Evolutionary conservation across 1,140 invertebrate genomes (phyloP).

Genomic region (Drosophila seguyi): DNA sequence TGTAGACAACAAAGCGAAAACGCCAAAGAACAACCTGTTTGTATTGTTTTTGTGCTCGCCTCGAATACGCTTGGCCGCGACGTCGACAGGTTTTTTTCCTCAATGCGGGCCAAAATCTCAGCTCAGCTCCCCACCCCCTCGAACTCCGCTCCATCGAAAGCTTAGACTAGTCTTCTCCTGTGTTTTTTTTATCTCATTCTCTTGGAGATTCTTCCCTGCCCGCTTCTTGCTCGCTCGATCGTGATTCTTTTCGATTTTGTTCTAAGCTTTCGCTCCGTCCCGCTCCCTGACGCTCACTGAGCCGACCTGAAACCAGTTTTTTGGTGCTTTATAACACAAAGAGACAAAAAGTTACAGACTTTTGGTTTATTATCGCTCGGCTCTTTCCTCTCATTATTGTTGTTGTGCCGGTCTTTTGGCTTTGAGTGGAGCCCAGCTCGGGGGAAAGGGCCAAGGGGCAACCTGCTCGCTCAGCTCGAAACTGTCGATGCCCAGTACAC

Average conservation of each 20-base stretch:
- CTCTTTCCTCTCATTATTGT: constrained; percentile 20
- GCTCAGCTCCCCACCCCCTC: constrained; percentile 26
- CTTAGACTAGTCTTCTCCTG: constrained; percentile 59
- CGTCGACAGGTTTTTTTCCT: constrained; percentile 73
- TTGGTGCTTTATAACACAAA: constrained; percentile 30
- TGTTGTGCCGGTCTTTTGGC: constrained; percentile 31
- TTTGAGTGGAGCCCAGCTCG: constrained; percentile 4
- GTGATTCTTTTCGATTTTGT: constrained; percentile 66
- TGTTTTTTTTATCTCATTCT: constrained; percentile 22
- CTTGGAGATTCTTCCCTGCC: constrained; percentile 18
- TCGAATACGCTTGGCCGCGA: constrained; percentile 20
- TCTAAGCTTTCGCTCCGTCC: constrained; percentile 55
- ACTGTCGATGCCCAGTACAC: constrained; percentile 26
- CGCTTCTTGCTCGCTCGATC: constrained; percentile 17
- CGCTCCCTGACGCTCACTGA: constrained; percentile 8
- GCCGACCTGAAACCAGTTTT: constrained; percentile 39
- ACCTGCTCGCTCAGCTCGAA: constrained; percentile 29
- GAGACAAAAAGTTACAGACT: constrained; percentile 51
- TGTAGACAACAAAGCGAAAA: constrained; percentile 72
- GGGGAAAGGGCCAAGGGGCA: background rate
- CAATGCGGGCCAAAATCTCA: constrained; percentile 75
- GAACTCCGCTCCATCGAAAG: constrained; percentile 18
- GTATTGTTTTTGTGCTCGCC: constrained; percentile 57
- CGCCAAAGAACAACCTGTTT: constrained; percentile 75
- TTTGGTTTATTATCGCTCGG: constrained; percentile 66